phyloP scores from a whole-genome alignment of 2,113 vertebrate species.

The Dromiciops gliroides region DNA sequence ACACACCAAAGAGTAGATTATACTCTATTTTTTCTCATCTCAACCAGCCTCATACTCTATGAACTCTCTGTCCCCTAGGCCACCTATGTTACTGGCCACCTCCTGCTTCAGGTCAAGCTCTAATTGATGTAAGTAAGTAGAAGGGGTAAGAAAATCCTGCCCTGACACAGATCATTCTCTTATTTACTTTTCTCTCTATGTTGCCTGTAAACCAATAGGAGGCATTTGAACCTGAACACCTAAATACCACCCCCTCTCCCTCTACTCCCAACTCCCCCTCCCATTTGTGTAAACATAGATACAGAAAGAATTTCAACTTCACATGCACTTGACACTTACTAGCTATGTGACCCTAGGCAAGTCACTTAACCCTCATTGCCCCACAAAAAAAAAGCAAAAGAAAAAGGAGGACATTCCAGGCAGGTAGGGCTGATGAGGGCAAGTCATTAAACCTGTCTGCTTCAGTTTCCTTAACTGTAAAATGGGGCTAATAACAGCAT shows the following conservation, averaged over 20 bases:
- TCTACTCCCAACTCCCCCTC: not conserved
- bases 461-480: not conserved
- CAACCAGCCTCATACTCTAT: constrained; percentile 46
- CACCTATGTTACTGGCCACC: constrained; percentile 20
- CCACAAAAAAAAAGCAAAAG: too few relatives aligned
- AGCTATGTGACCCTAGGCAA: too few relatives aligned
- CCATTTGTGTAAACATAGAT: not conserved
- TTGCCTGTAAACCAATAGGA: not conserved
- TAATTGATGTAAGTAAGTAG: constrained; percentile 68
- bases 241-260: rapidly evolving
- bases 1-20: constrained; percentile 29
- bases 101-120: constrained; percentile 52
- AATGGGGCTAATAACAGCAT: not conserved
- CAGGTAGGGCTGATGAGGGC: too few relatives aligned
- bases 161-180: constrained; percentile 24
- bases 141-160: constrained; percentile 53
- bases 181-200: not conserved
- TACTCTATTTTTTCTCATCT: constrained; percentile 29
- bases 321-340: too few relatives aligned
- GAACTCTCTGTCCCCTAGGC: constrained; percentile 45
- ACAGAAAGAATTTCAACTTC: not conserved
- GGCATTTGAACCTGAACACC: constrained; percentile 14
- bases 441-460: not conserved
- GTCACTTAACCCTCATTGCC: too few relatives aligned
- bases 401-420: too few relatives aligned